These are phyloP conservation scores for Anthoscopus minutus DNA, from an alignment of 2,113 vertebrate genomes.

Conservation along the genomic window DNA sequence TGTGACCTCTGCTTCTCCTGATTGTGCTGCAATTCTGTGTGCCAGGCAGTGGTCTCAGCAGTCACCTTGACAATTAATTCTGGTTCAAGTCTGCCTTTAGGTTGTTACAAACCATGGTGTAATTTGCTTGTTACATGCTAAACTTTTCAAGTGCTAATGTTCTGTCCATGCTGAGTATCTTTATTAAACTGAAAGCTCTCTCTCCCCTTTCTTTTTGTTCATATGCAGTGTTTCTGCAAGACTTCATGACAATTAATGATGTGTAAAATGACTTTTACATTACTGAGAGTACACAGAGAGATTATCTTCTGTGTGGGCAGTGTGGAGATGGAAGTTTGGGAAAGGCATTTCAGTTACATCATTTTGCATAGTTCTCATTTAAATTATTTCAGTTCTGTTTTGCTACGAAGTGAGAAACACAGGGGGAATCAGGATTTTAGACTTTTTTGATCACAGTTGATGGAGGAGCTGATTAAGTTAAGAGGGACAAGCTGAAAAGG, in stretches of 20 bases:
- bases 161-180: accelerated
- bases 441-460: background rate
- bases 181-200: background rate
- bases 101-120: background rate
- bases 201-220: background rate
- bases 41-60: background rate
- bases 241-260: background rate
- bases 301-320: background rate
- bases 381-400: background rate
- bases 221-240: background rate
- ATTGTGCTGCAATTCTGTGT: background rate
- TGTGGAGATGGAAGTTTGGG: background rate
- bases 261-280: background rate
- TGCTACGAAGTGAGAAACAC: background rate
- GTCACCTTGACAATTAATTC: background rate
- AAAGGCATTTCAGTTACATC: background rate
- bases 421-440: background rate
- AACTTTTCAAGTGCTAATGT: background rate
- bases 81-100: background rate
- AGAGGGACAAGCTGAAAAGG: background rate
- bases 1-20: background rate
- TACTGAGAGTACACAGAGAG: background rate
- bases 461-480: background rate
- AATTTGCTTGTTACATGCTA: background rate
- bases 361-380: background rate